These are phyloP conservation scores for Dicrostonyx torquatus DNA, from an alignment of 2,797 vertebrate genomes.

Conservation along the genomic window DNA sequence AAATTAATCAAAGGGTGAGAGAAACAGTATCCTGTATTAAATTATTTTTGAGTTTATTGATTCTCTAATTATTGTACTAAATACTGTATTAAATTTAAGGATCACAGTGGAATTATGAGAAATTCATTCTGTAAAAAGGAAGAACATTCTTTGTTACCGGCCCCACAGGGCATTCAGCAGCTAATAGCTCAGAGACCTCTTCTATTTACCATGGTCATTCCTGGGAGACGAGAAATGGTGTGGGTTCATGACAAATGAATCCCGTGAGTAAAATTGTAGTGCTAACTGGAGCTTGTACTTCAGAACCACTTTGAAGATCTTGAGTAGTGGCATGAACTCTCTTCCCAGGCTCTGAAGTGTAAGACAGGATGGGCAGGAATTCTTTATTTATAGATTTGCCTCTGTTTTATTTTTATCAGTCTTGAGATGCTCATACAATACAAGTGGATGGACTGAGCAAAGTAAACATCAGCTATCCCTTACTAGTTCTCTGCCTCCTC, in stretches of 20 bases:
- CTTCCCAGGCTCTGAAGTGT: not conserved
- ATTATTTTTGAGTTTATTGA: conserved; percentile 55
- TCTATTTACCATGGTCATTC: conserved; percentile 20
- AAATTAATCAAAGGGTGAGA: conserved; percentile 50
- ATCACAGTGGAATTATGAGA: conserved; percentile 43
- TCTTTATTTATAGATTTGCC: not conserved
- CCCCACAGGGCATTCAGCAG: not conserved
- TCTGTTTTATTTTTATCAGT: not conserved
- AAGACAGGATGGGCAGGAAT: not conserved
- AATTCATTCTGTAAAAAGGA: not conserved
- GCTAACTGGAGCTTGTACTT: not conserved
- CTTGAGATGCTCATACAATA: not conserved
- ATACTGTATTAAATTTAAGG: conserved; percentile 56
- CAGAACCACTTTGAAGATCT: not conserved
- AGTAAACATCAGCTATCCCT: not conserved
- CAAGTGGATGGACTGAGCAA: not conserved
- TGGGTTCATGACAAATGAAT: not conserved
- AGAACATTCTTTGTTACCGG: not conserved
- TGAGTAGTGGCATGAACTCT: not conserved
- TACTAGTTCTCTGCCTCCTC: not conserved
- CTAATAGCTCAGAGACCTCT: not conserved
- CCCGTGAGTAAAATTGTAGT: not conserved
- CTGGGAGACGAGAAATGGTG: not conserved
- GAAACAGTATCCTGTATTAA: conserved; percentile 41
- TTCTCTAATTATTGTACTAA: conserved; percentile 55